These are phyloP conservation scores for Dermolepida albohirtum DNA, from an alignment of 2,888 invertebrate genomes.

Conservation along the genomic window DNA sequence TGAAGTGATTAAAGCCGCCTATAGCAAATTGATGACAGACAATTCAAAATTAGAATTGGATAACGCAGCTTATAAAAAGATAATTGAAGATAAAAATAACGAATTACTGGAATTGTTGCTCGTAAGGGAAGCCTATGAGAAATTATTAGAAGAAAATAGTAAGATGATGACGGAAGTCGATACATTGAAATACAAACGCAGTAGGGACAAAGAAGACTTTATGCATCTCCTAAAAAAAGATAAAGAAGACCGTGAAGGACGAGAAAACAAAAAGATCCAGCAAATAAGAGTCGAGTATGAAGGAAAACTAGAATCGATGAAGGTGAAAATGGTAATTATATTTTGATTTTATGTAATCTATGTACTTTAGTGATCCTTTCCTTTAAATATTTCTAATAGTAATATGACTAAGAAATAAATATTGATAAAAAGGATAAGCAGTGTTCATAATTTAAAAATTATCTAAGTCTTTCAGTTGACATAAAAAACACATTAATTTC, in stretches of 20 bases:
- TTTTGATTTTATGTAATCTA: too few species aligned
- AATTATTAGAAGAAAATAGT: slow-evolving; percentile 62
- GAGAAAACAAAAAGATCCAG: slow-evolving; percentile 64
- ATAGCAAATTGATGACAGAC: slow-evolving; percentile 56
- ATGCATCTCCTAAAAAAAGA: slow-evolving; percentile 58
- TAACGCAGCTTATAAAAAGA: slow-evolving; percentile 53
- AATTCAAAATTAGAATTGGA: slow-evolving; percentile 60
- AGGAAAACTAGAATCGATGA: slow-evolving; percentile 81
- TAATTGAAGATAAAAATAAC: slow-evolving; percentile 54
- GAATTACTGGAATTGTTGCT: slow-evolving; percentile 52
- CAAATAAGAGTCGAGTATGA: slow-evolving; percentile 77
- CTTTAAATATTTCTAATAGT: too few species aligned
- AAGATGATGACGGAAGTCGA: slow-evolving; percentile 60
- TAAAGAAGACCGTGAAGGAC: slow-evolving; percentile 55
- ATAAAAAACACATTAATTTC: too few species aligned
- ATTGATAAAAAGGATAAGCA: too few species aligned
- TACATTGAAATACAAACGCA: slow-evolving; percentile 61
- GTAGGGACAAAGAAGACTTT: slow-evolving; percentile 61
- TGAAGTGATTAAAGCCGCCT: slow-evolving; percentile 56
- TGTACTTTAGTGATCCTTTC: too few species aligned
- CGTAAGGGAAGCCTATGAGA: slow-evolving; percentile 62
- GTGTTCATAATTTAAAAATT: too few species aligned
- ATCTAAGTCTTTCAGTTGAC: too few species aligned
- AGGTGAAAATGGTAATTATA: slow-evolving; percentile 82
- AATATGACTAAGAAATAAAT: too few species aligned